Evolutionary conservation across 2,888 invertebrate genomes (phyloP), one percentile per base, ranked within the genome.

Genomic region (Entomobrya multifasciata): DNA sequence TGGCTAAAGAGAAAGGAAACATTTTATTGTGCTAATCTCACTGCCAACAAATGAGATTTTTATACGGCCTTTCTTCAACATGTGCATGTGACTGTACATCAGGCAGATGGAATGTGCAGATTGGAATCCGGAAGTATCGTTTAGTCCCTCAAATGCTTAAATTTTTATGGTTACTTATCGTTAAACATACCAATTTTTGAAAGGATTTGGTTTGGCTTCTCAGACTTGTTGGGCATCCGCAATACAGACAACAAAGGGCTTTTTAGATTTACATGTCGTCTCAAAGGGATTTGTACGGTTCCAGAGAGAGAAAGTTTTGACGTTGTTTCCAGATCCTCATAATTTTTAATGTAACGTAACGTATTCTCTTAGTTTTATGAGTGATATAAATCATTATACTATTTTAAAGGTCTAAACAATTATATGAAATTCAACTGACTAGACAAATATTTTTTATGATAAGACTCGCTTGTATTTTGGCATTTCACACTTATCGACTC

Each of bases 41-140:
- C 49, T 25, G 60, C 30, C n/a, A 22, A 60, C 55, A 60, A 36
- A 36, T 22, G 60, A 60, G 60, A 60, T 30, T 60, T 60, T 10
- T 22, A 8, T 27, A 30, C 6, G 1, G 10, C 57, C 5, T 55
- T 15, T 60, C 27, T 27, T 25, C 11, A 27, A 30, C 27, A 4
- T 60, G 57, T 60, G 60, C 60, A 60, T 60, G 60, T 60, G 60
- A 30, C 30, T 60, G 30, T 60, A 60, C 60, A 60, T 60, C 60
- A 57, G n/a, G 60, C 15, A 22, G 25, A 25, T 0, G n/a, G 60
- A 11, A 55, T 30, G 60, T 60, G 60, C 60, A 49, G n/a, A 20
- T 22, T 57, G 22, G 10, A 57, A 57, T 36, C 36, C 36, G 36
- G 10, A 57, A 55, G n/a, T n/a, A n/a, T n/a, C n/a, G n/a, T n/a